Conservation (phyloP, 2,888 invertebrate genomes). For the Mimachlamys varia region DNA sequence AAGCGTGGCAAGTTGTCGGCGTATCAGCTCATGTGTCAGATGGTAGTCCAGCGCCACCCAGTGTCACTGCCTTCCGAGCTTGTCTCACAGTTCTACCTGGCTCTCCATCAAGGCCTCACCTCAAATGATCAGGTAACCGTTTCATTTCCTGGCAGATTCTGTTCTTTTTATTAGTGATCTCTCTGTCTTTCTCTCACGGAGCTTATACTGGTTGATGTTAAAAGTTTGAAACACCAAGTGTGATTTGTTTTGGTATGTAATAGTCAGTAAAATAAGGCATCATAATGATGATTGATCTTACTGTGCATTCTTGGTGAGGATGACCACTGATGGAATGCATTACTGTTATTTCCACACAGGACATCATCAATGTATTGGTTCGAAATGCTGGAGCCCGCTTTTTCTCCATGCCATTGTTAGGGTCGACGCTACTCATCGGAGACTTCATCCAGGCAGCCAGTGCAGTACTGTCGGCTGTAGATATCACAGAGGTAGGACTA, state of each 20-base stretch:
- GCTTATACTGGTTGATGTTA: background rate
- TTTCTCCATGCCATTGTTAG: slow-evolving; percentile 93
- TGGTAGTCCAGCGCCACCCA: slow-evolving; percentile 91
- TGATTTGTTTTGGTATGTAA: background rate
- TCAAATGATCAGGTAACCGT: slow-evolving; percentile 85
- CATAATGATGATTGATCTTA: no score
- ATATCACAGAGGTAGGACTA: slow-evolving; percentile 83
- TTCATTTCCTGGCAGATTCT: background rate
- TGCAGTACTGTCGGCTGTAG: slow-evolving; percentile 91
- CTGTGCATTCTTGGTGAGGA: no score
- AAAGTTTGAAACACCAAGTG: no score
- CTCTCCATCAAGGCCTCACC: slow-evolving; percentile 88
- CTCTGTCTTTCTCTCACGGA: background rate
- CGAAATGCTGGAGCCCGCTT: slow-evolving; percentile 92
- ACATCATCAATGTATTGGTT: slow-evolving; percentile 90
- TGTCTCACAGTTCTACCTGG: slow-evolving; percentile 92
- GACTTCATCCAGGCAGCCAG: slow-evolving; percentile 96
- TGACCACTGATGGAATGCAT: no score
- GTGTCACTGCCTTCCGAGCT: slow-evolving; percentile 88
- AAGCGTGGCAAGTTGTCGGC: slow-evolving; percentile 93
- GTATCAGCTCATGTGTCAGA: slow-evolving; percentile 90
- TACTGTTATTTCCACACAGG: slow-evolving; percentile 81
- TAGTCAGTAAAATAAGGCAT: no score
- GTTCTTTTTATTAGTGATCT: background rate
- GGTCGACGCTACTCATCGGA: slow-evolving; percentile 91